Percentiles rank a stretch among this genome's conserved stretches.
phyloP scores from a whole-genome alignment of 2,888 invertebrate genomes.

The Keiferia lycopersicella region DNA sequence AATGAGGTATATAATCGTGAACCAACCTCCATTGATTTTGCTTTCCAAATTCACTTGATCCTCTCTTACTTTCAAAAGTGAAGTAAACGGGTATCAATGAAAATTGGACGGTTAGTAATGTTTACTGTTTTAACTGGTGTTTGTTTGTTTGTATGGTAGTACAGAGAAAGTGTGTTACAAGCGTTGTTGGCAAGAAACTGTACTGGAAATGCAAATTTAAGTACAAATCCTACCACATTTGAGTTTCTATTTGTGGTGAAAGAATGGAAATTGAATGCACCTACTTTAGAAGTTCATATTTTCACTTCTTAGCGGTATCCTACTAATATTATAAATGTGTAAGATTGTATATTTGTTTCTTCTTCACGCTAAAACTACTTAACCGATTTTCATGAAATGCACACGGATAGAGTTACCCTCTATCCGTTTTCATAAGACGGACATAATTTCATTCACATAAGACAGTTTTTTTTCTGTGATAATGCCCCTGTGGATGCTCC shows the following conservation, averaged over 20 bases:
- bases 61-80: background rate
- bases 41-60: background rate
- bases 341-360: too few species aligned
- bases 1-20: background rate
- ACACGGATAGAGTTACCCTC: too few species aligned
- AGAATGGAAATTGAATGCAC: background rate
- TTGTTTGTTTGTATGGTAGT: background rate
- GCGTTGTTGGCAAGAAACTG: constrained; percentile 7
- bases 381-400: too few species aligned
- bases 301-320: background rate
- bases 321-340: too few species aligned
- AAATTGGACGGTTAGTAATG: background rate
- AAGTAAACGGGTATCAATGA: background rate
- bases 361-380: too few species aligned
- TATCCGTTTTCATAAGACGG: too few species aligned
- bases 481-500: too few species aligned
- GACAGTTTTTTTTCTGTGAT: too few species aligned
- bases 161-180: constrained; percentile 15
- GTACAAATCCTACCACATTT: constrained; percentile 9
- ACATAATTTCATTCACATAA: too few species aligned
- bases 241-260: constrained; percentile 12
- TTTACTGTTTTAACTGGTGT: background rate
- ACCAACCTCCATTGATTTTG: too few species aligned
- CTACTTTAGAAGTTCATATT: background rate
- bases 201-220: constrained; percentile 9